Percentiles rank a stretch among this genome's conserved stretches.
These are phyloP conservation scores for Grallaria varia DNA, from an alignment of 2,113 vertebrate genomes.

Conservation along the genomic window DNA sequence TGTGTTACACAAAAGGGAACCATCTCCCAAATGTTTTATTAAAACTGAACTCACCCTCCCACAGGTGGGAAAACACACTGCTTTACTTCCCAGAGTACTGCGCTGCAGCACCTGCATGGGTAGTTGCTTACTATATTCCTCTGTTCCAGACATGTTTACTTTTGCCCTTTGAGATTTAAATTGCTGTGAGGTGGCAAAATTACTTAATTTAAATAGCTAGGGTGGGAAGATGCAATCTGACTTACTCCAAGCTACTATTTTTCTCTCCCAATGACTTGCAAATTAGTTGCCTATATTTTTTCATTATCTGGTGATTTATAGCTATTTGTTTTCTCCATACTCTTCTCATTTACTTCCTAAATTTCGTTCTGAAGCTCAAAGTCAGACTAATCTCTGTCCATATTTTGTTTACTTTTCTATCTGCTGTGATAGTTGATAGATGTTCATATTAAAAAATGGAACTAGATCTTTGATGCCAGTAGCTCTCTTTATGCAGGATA, in stretches of 20 bases:
- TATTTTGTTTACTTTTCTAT: not conserved
- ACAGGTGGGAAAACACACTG: not conserved
- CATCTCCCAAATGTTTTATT: not conserved
- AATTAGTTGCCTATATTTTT: not conserved
- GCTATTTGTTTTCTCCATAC: not conserved
- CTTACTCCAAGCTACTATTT: not conserved
- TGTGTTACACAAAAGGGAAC: rapidly evolving
- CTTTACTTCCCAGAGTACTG: not conserved
- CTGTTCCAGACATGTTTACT: not conserved
- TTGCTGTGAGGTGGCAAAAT: not conserved
- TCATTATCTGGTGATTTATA: not conserved
- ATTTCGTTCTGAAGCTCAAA: not conserved
- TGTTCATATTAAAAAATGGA: not conserved
- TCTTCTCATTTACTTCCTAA: not conserved
- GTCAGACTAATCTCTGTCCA: not conserved
- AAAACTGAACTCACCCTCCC: not conserved
- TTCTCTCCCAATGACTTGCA: not conserved
- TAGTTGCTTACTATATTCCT: not conserved
- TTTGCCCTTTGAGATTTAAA: not conserved
- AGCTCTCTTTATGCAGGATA: not conserved
- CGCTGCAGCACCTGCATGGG: not conserved
- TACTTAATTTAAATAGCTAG: not conserved
- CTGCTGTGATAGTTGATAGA: not conserved
- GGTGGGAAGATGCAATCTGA: not conserved
- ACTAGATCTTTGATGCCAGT: not conserved